These are phyloP conservation scores for Lepidurus apus DNA, from an alignment of 1,140 invertebrate species.

Conservation along the genomic window DNA sequence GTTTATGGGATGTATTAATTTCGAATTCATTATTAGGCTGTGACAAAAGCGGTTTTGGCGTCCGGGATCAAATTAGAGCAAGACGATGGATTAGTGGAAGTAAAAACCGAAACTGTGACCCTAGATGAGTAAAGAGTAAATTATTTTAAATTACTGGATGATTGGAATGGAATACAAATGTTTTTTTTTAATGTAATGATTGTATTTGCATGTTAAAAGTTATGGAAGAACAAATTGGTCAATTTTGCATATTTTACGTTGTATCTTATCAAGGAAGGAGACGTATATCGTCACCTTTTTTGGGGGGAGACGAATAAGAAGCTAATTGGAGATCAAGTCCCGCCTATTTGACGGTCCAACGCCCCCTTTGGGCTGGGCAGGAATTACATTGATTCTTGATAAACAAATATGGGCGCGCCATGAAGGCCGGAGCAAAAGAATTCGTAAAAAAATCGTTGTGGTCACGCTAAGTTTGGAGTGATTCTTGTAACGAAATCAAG, in stretches of 20 bases:
- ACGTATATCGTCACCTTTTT: background rate
- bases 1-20: background rate
- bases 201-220: background rate
- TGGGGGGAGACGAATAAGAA: background rate
- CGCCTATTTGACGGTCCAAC: background rate
- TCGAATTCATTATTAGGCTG: background rate
- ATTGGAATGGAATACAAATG: background rate
- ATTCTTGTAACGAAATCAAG: no score
- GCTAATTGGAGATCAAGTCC: background rate
- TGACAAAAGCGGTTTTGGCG: constrained; percentile 12
- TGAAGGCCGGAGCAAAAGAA: background rate
- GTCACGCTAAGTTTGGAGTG: no score
- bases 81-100: constrained; percentile 16
- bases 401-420: constrained; percentile 21
- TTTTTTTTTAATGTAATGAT: constrained; percentile 19
- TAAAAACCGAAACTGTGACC: constrained; percentile 28
- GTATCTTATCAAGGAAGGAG: background rate
- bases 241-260: background rate
- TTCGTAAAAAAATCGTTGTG: constrained; percentile 13
- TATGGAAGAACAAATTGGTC: background rate
- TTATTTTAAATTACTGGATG: background rate
- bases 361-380: background rate
- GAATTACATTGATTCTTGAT: background rate
- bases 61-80: background rate
- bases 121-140: constrained; percentile 23